These are phyloP conservation scores for Pinctada fucata DNA, from an alignment of 2,888 invertebrate genomes.

Conservation along the genomic window DNA sequence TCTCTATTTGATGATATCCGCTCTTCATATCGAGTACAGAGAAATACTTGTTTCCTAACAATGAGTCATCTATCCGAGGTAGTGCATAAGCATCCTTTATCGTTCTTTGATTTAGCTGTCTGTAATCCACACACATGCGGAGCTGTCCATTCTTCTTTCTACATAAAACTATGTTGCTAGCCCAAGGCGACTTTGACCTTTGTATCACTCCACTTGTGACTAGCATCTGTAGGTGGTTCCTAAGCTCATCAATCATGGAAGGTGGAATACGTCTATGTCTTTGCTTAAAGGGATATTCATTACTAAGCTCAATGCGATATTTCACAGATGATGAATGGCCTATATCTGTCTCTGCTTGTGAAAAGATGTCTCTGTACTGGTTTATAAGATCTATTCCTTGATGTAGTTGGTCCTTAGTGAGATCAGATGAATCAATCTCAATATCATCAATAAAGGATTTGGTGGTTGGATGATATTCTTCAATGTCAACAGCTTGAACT, in stretches of 20 bases:
- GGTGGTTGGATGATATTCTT: background rate
- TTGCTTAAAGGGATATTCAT: conserved; percentile 30
- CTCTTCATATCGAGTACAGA: conserved; percentile 15
- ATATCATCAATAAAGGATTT: background rate
- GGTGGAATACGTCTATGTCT: conserved; percentile 26
- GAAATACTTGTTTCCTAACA: conserved; percentile 20
- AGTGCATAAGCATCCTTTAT: conserved; percentile 25
- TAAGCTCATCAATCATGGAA: conserved; percentile 24
- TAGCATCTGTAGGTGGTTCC: conserved; percentile 27
- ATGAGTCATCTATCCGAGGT: conserved; percentile 30
- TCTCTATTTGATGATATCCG: conserved; percentile 15
- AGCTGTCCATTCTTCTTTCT: conserved; percentile 23
- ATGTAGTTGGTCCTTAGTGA: background rate
- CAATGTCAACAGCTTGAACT: conserved; percentile 12
- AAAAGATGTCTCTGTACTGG: conserved; percentile 19
- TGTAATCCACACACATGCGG: conserved; percentile 32
- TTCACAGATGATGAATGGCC: conserved; percentile 20
- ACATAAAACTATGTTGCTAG: conserved; percentile 28
- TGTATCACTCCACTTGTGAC: conserved; percentile 12
- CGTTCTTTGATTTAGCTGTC: conserved; percentile 29
- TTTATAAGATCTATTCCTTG: background rate
- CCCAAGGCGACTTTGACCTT: conserved; percentile 18
- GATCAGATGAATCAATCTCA: conserved; percentile 3
- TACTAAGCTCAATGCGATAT: conserved; percentile 23
- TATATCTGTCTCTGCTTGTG: conserved; percentile 25